phyloP scores from a whole-genome alignment of 2,888 invertebrate species.

The Xestoiulus laeticollis region DNA sequence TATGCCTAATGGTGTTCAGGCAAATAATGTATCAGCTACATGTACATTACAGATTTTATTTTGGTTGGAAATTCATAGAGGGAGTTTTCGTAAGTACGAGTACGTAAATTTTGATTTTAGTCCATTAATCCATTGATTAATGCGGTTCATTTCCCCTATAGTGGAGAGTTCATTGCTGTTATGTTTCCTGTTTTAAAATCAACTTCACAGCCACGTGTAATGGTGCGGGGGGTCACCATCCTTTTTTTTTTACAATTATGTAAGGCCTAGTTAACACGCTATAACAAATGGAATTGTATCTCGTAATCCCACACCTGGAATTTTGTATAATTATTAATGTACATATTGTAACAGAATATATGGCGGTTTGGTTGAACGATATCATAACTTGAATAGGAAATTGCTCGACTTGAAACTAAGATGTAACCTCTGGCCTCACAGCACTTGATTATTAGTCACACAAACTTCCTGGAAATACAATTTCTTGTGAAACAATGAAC shows the following conservation, averaged over 20 bases:
- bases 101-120: no score
- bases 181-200: constrained; percentile 5
- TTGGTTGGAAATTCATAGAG: no score
- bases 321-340: background rate
- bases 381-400: background rate
- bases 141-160: background rate
- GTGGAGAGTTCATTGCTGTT: background rate
- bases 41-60: no score
- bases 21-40: no score
- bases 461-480: background rate
- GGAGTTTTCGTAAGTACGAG: no score
- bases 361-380: background rate
- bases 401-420: background rate
- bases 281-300: background rate
- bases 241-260: constrained; percentile 19
- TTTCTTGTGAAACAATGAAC: background rate
- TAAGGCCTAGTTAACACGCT: background rate
- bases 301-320: background rate
- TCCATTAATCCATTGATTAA: background rate
- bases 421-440: background rate
- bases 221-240: background rate
- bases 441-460: no score
- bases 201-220: background rate
- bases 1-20: no score
- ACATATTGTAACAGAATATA: constrained; percentile 9